These are phyloP conservation scores for Solen grandis DNA, from an alignment of 1,140 invertebrate species.

Conservation along the genomic window DNA sequence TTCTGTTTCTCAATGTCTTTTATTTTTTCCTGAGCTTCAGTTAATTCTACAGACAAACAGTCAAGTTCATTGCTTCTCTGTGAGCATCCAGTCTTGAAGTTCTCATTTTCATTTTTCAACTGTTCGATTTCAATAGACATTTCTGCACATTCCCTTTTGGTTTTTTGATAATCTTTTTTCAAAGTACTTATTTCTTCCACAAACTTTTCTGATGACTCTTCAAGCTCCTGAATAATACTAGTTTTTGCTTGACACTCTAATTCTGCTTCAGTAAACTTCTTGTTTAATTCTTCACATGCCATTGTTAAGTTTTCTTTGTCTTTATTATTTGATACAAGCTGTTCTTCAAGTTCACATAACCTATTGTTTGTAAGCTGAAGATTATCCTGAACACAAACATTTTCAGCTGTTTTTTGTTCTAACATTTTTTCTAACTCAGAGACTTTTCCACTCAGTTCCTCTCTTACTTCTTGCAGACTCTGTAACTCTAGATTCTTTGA, in stretches of 20 bases:
- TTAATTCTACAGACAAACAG: slow-evolving; percentile 14
- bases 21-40: slow-evolving; percentile 30
- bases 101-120: slow-evolving; percentile 6
- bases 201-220: neutral
- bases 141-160: neutral
- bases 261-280: neutral
- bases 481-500: neutral
- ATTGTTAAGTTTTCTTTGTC: neutral
- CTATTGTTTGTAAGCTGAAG: slow-evolving; percentile 5
- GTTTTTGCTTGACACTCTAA: neutral
- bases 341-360: neutral
- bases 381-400: neutral
- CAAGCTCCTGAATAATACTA: neutral
- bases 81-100: slow-evolving; percentile 30
- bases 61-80: slow-evolving; percentile 46
- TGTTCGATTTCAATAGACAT: neutral
- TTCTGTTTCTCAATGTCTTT: neutral
- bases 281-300: slow-evolving; percentile 6
- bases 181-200: slow-evolving; percentile 1
- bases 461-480: neutral
- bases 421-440: slow-evolving; percentile 17
- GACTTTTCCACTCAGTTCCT: neutral
- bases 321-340: neutral
- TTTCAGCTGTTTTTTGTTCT: slow-evolving; percentile 12
- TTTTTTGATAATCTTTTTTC: neutral